Evolutionary conservation across 2,797 vertebrate species (phyloP).

Genomic region (Lithobates pipiens): DNA sequence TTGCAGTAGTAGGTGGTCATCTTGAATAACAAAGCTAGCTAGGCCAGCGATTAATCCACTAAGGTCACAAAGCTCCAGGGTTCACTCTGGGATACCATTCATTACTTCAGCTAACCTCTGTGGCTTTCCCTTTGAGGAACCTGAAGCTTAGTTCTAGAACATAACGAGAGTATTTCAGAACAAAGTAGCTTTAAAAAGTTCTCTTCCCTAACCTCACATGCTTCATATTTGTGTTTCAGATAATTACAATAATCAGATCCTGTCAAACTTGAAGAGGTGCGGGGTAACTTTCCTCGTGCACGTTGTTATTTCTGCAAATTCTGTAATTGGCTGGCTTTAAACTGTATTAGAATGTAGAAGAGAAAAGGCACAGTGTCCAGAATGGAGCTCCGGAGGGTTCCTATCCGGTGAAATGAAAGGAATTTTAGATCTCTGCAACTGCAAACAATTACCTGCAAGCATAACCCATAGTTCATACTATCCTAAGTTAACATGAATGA

Average conservation of each 20-base stretch:
- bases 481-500: not conserved
- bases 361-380: slow-evolving; percentile 11
- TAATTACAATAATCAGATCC: slow-evolving; percentile 45
- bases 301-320: slow-evolving; percentile 39
- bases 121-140: slow-evolving; percentile 8
- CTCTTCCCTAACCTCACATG: slow-evolving; percentile 15
- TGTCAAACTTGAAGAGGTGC: slow-evolving; percentile 14
- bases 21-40: too few relatives aligned
- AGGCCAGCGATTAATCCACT: too few relatives aligned
- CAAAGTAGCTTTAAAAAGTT: slow-evolving; percentile 32
- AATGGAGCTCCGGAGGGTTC: not conserved
- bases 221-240: slow-evolving; percentile 22
- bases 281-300: slow-evolving; percentile 19
- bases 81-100: slow-evolving; percentile 31
- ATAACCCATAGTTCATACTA: slow-evolving; percentile 21
- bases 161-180: not conserved
- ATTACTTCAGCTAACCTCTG: slow-evolving; percentile 10
- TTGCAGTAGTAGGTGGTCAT: too few relatives aligned
- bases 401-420: slow-evolving; percentile 16
- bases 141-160: slow-evolving; percentile 7
- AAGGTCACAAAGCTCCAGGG: slow-evolving; percentile 16
- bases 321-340: slow-evolving; percentile 33
- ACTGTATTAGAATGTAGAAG: slow-evolving; percentile 15
- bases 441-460: slow-evolving; percentile 32
- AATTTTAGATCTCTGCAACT: slow-evolving; percentile 31